Evolutionary conservation across 2,797 vertebrate genomes (phyloP).

Genomic region (Etheostoma nigrum): DNA sequence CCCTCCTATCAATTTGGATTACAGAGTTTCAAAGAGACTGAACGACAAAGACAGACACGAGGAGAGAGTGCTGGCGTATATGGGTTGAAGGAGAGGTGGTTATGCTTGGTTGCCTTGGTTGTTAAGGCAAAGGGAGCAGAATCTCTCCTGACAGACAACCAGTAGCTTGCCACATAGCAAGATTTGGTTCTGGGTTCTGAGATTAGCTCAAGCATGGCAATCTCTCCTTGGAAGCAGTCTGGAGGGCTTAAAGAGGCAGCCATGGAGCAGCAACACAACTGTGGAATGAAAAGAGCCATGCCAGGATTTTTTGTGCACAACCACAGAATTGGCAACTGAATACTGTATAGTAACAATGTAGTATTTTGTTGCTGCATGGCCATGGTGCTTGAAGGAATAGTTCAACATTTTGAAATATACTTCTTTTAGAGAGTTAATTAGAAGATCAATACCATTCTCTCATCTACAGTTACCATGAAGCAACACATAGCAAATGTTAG

Average conservation of each 20-base stretch:
- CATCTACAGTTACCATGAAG: not conserved
- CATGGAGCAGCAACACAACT: slow-evolving; percentile 45
- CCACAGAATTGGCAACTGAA: slow-evolving; percentile 37
- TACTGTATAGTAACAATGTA: slow-evolving; percentile 11
- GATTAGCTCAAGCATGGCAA: slow-evolving; percentile 81
- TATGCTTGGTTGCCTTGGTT: slow-evolving; percentile 71
- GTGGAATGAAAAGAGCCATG: slow-evolving; percentile 42
- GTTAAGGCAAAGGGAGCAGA: slow-evolving; percentile 78
- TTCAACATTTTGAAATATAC: not conserved
- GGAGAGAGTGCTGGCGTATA: slow-evolving; percentile 55
- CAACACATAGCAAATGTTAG: not conserved
- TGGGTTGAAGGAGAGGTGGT: slow-evolving; percentile 61
- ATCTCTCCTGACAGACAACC: slow-evolving; percentile 78
- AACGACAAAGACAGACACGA: slow-evolving; percentile 49
- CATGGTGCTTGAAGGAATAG: slow-evolving; percentile 1
- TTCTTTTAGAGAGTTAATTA: not conserved
- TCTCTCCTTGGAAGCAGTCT: slow-evolving; percentile 71
- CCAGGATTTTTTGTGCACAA: slow-evolving; percentile 36
- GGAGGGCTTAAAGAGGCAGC: slow-evolving; percentile 68
- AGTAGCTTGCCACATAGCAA: slow-evolving; percentile 68
- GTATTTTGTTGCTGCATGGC: slow-evolving; percentile 15
- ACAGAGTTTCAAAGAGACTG: slow-evolving; percentile 49
- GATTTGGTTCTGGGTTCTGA: slow-evolving; percentile 79
- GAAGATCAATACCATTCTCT: not conserved
- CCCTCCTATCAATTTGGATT: slow-evolving; percentile 70